Percentiles rank a stretch among this genome's conserved stretches.
phyloP scores from a whole-genome alignment of 2,797 vertebrate genomes.

The Psittacula echo region DNA sequence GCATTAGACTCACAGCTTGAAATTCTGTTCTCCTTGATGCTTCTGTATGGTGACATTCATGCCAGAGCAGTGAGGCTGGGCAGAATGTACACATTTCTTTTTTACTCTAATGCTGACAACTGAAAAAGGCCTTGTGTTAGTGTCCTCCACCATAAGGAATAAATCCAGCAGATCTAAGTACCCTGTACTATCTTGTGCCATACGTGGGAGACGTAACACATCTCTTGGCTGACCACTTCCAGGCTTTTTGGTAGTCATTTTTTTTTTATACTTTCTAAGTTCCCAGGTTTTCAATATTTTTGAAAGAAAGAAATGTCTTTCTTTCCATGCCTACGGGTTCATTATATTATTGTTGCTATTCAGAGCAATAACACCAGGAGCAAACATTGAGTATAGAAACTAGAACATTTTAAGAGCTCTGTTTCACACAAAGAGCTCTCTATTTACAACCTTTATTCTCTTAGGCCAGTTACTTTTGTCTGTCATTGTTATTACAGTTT shows the following conservation, averaged over 20 bases:
- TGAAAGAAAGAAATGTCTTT: not conserved
- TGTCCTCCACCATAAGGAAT: not conserved
- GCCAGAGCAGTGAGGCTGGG: not conserved
- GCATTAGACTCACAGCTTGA: not conserved
- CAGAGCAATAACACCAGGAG: not conserved
- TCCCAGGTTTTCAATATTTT: not conserved
- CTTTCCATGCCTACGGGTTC: not conserved
- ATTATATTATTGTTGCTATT: not conserved
- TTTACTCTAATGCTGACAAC: not conserved
- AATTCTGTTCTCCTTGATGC: not conserved
- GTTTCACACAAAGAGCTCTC: not conserved
- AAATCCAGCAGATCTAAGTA: not conserved
- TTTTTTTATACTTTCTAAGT: not conserved
- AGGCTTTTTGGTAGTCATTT: not conserved
- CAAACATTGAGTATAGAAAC: not conserved
- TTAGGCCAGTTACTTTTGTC: not conserved
- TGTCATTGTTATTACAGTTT: not conserved
- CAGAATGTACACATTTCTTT: not conserved
- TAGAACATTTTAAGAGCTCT: not conserved
- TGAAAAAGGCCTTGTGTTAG: not conserved
- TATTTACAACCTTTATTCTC: not conserved
- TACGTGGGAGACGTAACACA: rapidly evolving
- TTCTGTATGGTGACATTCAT: not conserved
- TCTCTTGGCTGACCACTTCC: not conserved
- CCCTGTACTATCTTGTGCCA: not conserved